phyloP scores from a whole-genome alignment of 2,888 invertebrate species.

The Acleris laterana region DNA sequence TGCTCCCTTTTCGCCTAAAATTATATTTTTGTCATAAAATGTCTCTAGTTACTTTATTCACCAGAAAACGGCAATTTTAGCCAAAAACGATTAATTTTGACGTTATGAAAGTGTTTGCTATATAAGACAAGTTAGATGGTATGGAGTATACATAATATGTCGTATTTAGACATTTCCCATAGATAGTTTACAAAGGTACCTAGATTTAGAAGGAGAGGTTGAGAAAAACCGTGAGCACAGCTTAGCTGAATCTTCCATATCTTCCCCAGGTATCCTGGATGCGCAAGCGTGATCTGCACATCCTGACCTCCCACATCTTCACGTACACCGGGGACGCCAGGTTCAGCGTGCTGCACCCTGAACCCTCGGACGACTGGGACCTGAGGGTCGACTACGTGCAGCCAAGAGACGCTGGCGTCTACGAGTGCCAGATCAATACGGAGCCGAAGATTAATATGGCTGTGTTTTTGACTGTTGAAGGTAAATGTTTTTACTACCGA shows the following conservation, averaged over 20 bases:
- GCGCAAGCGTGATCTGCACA: slow-evolving; percentile 92
- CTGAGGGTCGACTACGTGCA: slow-evolving; percentile 93
- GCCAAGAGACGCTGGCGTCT: slow-evolving; percentile 92
- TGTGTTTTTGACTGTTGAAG: slow-evolving; percentile 91
- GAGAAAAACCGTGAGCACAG: too few species aligned
- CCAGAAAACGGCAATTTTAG: too few species aligned
- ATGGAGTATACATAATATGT: too few species aligned
- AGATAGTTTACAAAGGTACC: too few species aligned
- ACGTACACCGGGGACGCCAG: slow-evolving; percentile 95
- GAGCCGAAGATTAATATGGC: slow-evolving; percentile 95
- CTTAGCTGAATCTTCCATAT: neutral
- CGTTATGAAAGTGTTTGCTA: too few species aligned
- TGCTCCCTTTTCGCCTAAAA: too few species aligned
- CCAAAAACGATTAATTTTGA: too few species aligned
- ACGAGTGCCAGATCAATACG: slow-evolving; percentile 95
- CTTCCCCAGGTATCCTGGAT: slow-evolving; percentile 90
- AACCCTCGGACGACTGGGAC: slow-evolving; percentile 94
- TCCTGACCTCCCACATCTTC: slow-evolving; percentile 91
- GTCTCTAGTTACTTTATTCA: too few species aligned
- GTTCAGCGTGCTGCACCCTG: slow-evolving; percentile 93
- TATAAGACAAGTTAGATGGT: too few species aligned
- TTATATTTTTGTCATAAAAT: too few species aligned
- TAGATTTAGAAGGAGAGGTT: too few species aligned
- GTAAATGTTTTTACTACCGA: slow-evolving; percentile 66
- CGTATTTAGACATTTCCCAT: too few species aligned